A percentile compares a stretch with the other conserved stretches of the same genome.
These are phyloP conservation scores for Colossoma macropomum DNA, from an alignment of 2,113 vertebrate genomes.

Conservation along the genomic window DNA sequence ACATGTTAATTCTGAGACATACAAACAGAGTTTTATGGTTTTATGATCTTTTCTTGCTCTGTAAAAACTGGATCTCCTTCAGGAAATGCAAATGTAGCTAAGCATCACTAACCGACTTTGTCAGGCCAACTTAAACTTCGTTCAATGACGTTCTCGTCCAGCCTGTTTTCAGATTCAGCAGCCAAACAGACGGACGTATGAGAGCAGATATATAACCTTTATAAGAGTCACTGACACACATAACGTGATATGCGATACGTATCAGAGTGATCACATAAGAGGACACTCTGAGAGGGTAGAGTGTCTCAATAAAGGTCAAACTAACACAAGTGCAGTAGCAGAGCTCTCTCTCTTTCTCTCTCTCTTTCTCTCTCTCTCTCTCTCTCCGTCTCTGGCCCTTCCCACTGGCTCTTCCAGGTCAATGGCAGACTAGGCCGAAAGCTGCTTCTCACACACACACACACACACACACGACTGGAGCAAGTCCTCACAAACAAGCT, in stretches of 20 bases:
- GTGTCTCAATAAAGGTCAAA: slow-evolving; percentile 50
- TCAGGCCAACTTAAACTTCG: no score
- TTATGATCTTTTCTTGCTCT: no score
- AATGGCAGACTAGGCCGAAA: slow-evolving; percentile 27
- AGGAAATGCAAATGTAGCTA: no score
- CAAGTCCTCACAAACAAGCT: slow-evolving; percentile 32
- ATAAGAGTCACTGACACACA: not conserved
- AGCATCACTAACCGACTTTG: no score
- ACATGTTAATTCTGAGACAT: no score
- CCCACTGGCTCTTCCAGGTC: slow-evolving; percentile 40
- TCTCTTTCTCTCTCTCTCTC: not conserved
- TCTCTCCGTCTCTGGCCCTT: not conserved
- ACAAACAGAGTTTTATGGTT: no score
- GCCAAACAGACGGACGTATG: not conserved
- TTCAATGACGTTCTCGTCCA: no score
- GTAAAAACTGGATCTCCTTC: no score
- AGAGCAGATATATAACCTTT: slow-evolving; percentile 1
- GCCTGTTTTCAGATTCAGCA: no score
- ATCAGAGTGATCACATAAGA: slow-evolving; percentile 33
- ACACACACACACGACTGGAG: slow-evolving; percentile 16
- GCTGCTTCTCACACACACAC: not conserved
- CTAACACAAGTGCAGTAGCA: slow-evolving; percentile 4
- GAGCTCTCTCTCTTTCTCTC: not conserved
- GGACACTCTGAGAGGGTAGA: slow-evolving; percentile 26
- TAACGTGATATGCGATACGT: not conserved